phyloP scores from a whole-genome alignment of 2,113 vertebrate genomes.

The Hippocampus mohnikei region DNA sequence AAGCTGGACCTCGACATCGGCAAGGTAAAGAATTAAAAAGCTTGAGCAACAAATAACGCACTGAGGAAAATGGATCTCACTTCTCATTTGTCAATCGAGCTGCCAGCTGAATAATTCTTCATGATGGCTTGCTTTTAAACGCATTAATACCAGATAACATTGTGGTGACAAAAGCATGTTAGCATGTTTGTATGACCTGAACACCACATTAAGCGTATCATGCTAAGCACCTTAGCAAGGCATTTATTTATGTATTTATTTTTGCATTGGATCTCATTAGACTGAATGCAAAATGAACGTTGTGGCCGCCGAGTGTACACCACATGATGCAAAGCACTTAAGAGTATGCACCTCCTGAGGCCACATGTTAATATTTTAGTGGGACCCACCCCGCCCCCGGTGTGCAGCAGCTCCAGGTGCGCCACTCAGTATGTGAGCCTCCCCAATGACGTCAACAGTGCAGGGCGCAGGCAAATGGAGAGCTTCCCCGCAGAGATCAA shows the following conservation, averaged over 20 bases:
- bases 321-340: background rate
- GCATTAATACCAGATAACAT: too few species aligned
- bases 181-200: background rate
- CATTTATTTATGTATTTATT: background rate
- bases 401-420: constrained; percentile 16
- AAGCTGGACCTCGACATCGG: background rate
- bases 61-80: background rate
- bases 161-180: background rate
- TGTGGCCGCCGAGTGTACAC: background rate
- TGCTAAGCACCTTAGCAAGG: background rate
- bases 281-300: background rate
- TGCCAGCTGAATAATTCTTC: too few species aligned
- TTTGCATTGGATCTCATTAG: background rate
- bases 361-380: background rate
- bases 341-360: background rate
- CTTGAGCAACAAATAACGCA: background rate
- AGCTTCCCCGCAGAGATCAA: constrained; percentile 8
- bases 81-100: background rate
- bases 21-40: background rate
- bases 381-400: background rate
- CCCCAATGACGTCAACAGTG: constrained; percentile 8
- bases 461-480: background rate
- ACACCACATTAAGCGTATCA: background rate
- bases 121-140: too few species aligned
- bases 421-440: constrained; percentile 1